Evolutionary conservation across 2,797 vertebrate genomes (phyloP), one percentile per base, ranked within the genome.

Genomic region (Lycodopsis pacificus): DNA sequence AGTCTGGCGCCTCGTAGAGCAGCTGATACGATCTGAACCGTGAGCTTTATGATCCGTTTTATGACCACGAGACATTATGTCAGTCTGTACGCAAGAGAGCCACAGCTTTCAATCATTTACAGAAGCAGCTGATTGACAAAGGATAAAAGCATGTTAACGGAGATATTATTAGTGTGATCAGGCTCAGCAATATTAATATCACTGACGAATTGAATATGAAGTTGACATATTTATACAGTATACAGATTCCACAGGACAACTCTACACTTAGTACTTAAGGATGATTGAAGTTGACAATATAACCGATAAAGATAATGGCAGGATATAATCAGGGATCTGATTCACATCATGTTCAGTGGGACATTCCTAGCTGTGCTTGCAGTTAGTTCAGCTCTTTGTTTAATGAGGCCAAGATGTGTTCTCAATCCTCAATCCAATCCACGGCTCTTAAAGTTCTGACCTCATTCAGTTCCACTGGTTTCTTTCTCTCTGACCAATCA

Each of bases 371-470:
- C 72, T 58, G n/a, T 62, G 38, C 27, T 56, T 77, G 30, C 63
- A 72, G 66, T 81, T 53, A 79, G 62, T 48, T 61, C 44, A 70
- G 14, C 42, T 65, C 53, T 44, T n/a, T n/a, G 32, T 70, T 64
- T 51, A 73, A 76, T 68, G 71, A 71, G n/a, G 63, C 34, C 71
- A 76, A 74, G 36, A 66, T 85, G 73, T 83, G 66, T 57, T 81
- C 58, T 56, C 56, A 64, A 5, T 46, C 36, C 22, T 73, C 32
- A 11, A 4, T 22, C 30, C 57, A 36, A 17, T 61, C 68, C 74
- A 53, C 34, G 58, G 30, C 71, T 38, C 67, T 48, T 2, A 66
- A 40, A 64, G 27, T 59, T 59, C 53, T 73, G 56, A 80, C 42
- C 59, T 62, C 81, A 81, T 71, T 69, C 57, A 68, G 19, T 51